Evolutionary conservation across 2,888 invertebrate species (phyloP).

Genomic region (Emmelina monodactyla): DNA sequence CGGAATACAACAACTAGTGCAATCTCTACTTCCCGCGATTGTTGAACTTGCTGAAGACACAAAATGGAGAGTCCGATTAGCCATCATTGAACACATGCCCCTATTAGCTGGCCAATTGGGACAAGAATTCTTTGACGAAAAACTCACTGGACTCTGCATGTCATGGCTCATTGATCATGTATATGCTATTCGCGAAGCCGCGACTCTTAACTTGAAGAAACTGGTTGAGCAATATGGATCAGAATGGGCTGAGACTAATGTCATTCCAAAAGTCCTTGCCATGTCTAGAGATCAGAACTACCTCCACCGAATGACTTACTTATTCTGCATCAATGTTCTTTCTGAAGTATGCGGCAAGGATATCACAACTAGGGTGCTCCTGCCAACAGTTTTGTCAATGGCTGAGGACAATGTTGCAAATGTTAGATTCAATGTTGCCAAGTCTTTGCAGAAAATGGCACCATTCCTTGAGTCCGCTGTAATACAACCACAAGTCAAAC

Average conservation of each 20-base stretch:
- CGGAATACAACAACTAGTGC: slow-evolving; percentile 84
- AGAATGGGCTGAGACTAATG: slow-evolving; percentile 96
- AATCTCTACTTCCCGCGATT: slow-evolving; percentile 96
- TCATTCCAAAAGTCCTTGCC: slow-evolving; percentile 94
- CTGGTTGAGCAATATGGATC: slow-evolving; percentile 98
- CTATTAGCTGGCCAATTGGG: slow-evolving; percentile 95
- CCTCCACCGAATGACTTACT: slow-evolving; percentile 96
- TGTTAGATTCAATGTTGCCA: slow-evolving; percentile 98
- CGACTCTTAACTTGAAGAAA: slow-evolving; percentile 94
- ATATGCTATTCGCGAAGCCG: slow-evolving; percentile 98
- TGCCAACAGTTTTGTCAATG: slow-evolving; percentile 93
- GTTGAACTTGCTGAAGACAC: slow-evolving; percentile 98
- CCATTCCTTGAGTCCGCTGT: slow-evolving; percentile 86
- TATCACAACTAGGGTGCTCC: slow-evolving; percentile 88
- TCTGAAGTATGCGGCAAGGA: slow-evolving; percentile 85
- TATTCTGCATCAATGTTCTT: slow-evolving; percentile 93
- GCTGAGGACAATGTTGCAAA: slow-evolving; percentile 98
- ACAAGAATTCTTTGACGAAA: slow-evolving; percentile 98
- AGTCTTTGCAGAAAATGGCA: slow-evolving; percentile 94
- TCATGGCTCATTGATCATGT: slow-evolving; percentile 99
- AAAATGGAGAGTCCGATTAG: slow-evolving; percentile 97
- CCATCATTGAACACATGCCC: slow-evolving; percentile 98
- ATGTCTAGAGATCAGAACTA: slow-evolving; percentile 98
- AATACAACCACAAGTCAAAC: slow-evolving; percentile 93
- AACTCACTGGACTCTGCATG: slow-evolving; percentile 96